Conservation (phyloP, 2,888 invertebrate genomes). For the Plagodis pulveraria region DNA sequence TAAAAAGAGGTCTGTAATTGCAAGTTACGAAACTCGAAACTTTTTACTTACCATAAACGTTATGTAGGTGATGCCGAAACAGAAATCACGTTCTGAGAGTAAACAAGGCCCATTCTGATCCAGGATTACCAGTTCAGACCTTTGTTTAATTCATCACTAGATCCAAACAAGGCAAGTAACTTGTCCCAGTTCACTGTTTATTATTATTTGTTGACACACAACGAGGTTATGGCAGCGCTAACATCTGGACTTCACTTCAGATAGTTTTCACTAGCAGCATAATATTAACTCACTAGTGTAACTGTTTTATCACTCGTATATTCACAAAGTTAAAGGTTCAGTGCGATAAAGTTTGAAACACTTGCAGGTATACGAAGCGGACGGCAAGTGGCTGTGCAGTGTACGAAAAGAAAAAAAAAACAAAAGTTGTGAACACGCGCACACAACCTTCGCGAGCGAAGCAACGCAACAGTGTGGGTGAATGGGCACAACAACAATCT, state of each 20-base stretch:
- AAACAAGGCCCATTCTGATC: constrained; percentile 73
- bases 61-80: constrained; percentile 77
- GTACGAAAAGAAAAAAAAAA: constrained; percentile 70
- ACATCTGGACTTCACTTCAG: constrained; percentile 69
- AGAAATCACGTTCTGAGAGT: constrained; percentile 65
- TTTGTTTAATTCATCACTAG: constrained; percentile 80
- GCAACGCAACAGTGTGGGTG: constrained; percentile 77
- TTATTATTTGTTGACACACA: constrained; percentile 79
- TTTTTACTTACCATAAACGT: constrained; percentile 81
- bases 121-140: constrained; percentile 70
- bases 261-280: constrained; percentile 63
- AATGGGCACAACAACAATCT: constrained; percentile 53
- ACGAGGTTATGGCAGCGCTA: constrained; percentile 73
- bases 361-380: constrained; percentile 63
- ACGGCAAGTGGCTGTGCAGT: constrained; percentile 62
- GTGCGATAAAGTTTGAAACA: constrained; percentile 47
- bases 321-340: constrained; percentile 34
- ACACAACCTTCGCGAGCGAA: constrained; percentile 60
- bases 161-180: constrained; percentile 59
- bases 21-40: constrained; percentile 77
- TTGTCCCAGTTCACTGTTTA: constrained; percentile 76
- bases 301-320: constrained; percentile 26
- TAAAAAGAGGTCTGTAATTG: constrained; percentile 52
- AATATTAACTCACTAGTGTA: constrained; percentile 43
- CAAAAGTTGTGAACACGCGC: constrained; percentile 60